Percentiles rank a stretch among this genome's conserved stretches.
Evolutionary conservation across 2,797 vertebrate species (phyloP).

Genomic region (Cephalopachus bancanus): DNA sequence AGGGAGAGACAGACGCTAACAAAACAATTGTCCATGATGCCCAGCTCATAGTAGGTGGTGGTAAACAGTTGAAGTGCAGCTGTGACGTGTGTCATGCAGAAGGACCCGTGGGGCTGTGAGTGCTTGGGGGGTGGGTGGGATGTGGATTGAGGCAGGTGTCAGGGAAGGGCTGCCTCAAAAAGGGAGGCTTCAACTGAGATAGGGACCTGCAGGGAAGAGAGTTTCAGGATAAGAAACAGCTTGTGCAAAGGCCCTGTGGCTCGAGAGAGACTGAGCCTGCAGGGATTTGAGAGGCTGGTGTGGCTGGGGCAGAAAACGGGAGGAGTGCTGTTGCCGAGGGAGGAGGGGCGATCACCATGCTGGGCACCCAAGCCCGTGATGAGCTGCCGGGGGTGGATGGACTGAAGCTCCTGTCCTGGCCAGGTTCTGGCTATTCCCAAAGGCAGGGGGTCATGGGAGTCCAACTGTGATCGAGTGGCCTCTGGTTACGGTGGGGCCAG

Average conservation of each 20-base stretch:
- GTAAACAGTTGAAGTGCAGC: neutral
- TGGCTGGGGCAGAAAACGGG: neutral
- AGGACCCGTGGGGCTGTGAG: neutral
- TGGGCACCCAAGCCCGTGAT: neutral
- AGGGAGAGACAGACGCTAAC: neutral
- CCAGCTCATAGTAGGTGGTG: neutral
- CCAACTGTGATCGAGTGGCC: neutral
- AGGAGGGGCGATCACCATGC: too few relatives aligned
- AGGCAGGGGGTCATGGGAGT: neutral
- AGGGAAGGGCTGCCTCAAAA: constrained; percentile 1
- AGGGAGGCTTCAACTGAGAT: neutral
- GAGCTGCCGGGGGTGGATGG: neutral
- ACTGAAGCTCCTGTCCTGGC: neutral
- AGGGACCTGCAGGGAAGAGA: neutral
- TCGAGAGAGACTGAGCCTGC: neutral
- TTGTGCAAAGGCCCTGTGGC: neutral
- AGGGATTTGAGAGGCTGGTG: neutral
- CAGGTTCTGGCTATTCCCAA: neutral
- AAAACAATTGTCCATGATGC: neutral
- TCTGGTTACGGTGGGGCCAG: neutral
- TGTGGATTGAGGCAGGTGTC: neutral
- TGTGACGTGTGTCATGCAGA: too few relatives aligned
- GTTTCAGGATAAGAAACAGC: neutral
- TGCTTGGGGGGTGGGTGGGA: neutral
- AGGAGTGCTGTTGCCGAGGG: neutral